Evolutionary conservation across 2,797 vertebrate species (phyloP).

Genomic region (Sphaeramia orbicularis): DNA sequence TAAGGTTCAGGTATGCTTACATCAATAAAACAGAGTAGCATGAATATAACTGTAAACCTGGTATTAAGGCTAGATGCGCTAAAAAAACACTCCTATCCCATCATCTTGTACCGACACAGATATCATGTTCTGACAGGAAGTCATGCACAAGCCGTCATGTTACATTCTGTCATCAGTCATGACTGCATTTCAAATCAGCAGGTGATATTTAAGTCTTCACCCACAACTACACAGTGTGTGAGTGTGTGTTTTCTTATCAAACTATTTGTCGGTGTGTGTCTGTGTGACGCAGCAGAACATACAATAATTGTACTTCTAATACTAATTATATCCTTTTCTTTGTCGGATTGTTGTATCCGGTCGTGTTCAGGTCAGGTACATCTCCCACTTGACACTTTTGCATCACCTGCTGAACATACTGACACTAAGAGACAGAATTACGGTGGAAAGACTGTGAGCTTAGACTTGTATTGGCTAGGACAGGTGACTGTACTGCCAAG

Average conservation of each 20-base stretch:
- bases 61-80: too few species aligned
- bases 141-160: too few species aligned
- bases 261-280: background rate
- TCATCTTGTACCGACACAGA: too few species aligned
- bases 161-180: background rate
- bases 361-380: background rate
- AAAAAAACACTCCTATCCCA: too few species aligned
- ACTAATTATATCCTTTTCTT: constrained; percentile 3
- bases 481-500: constrained; percentile 5
- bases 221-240: background rate
- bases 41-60: too few species aligned
- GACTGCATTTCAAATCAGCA: background rate
- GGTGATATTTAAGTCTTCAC: background rate
- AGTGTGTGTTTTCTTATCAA: constrained; percentile 10
- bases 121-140: too few species aligned
- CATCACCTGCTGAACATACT: constrained; percentile 2
- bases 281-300: constrained; percentile 15
- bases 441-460: constrained; percentile 7
- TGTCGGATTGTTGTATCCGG: constrained; percentile 5
- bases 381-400: background rate
- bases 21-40: too few species aligned
- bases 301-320: constrained; percentile 16
- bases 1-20: too few species aligned
- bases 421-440: constrained; percentile 6
- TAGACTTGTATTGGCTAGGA: constrained; percentile 5